Base-by-base conservation (phyloP, 2,888 invertebrate genomes). In the Erpobdella octoculata region DNA sequence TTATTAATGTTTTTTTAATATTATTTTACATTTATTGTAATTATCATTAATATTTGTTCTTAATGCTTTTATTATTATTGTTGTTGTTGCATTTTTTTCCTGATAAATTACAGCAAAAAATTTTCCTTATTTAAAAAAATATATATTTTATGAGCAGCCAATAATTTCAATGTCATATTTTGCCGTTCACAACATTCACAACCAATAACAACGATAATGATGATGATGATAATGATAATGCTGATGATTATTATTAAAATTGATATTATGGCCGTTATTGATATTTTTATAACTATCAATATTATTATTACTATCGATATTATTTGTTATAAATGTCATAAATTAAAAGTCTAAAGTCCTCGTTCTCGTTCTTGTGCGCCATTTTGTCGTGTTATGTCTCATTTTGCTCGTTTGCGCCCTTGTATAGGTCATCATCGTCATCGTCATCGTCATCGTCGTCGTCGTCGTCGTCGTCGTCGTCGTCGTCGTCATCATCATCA, bases 401-500 rank as follows among this genome's bases (percentile, higher is more conserved):
- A n/a, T n/a, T n/a, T 53, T 53, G 18, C n/a, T 41, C 9, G 18
- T 18, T 12, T 21, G 33, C 66, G 21, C 21, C 59, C 15, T 58
- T 21, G 21, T 58, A 15, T 9, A 8, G 9, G 21, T 58, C 59
- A 21, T 58, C 1, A 62, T 62, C 62, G 12, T 21, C 33, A 31
- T 62, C 62, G 33, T 62, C 62, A 35, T 62, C 62, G 18, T 31
- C 33, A 62, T 62, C 62, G 33, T 31, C 33, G 15, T 38, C 41
- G 21, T 31, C 62, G 33, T 62, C 62, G 33, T 1, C 28, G 15
- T 4, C 62, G 15, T 4, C 62, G 15, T 62, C 62, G 1, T 28
- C 28, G 18, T 62, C 62, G 21, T 62, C 62, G 33, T 62, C 62
- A 28, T 62, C 62, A 12, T 6, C 62, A 62, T 62, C 62, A 62